Evolutionary conservation across 2,113 vertebrate species (phyloP), one percentile per base, ranked within the genome.

Genomic region (Otis tarda): DNA sequence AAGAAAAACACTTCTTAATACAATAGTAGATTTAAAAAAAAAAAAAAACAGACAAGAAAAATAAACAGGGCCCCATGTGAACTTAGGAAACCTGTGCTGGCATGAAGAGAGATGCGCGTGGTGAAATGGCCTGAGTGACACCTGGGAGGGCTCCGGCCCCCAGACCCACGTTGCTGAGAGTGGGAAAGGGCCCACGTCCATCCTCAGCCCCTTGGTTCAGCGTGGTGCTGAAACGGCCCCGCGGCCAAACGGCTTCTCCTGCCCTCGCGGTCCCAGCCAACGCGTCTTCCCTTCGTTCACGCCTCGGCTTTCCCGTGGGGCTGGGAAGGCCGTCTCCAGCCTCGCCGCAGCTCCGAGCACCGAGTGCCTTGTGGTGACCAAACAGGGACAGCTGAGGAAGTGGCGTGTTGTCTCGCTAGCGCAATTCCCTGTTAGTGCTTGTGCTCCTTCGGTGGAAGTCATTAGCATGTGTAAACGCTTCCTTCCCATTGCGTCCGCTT

Each of bases 381-480:
- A 82, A 56, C 0, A 45, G 89, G 65, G 81, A 25, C 68, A 45
- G 89, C 18, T 2, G 4, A 84, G 95, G 93, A 96, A 94, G 87
- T 23, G 77, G 69, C 2, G 5, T 78, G 92, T 83, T 94, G 70
- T 60, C 87, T 69, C 86, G 90, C 39, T 37, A 92, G 91, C 78
- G 22, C 47, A 1, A 8, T 89, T 93, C 93, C 79, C 95, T 31
- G 60, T 45, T 33, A 53, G 70, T 92, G 5, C 91, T 94, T 89
- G 70, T 87, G 88, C 82, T 96, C 60, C 95, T 95, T 89, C 2
- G 25, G 77, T 96, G 93, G 89, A 95, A 97, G 83, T 96, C 65
- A 91, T 95, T 87, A 93, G 78, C 94, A 91, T 93, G 95, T 94
- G 89, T 88, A 96, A 96, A 95, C 9, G 84, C 92, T 97, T 97